Conservation (phyloP, 2,113 vertebrate species). For the Pao palembangensis region DNA sequence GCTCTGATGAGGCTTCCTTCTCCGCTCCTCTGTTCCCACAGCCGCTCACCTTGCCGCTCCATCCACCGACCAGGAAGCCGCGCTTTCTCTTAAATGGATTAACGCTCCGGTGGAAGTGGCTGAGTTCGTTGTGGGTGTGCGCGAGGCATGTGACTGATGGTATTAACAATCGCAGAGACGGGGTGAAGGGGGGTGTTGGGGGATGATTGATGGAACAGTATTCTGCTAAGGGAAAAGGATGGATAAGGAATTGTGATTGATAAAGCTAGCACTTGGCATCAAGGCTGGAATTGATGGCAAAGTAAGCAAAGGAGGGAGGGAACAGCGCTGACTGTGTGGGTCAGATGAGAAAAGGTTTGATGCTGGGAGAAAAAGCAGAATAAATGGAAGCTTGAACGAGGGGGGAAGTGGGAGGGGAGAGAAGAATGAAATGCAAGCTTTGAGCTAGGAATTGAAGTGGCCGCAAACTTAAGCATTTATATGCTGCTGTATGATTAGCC, state of each 20-base stretch:
- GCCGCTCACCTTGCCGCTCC: constrained; percentile 35
- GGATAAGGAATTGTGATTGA: constrained; percentile 56
- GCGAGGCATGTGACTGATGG: constrained; percentile 67
- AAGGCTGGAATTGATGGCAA: constrained; percentile 44
- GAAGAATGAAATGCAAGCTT: constrained; percentile 1
- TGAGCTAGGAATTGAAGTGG: constrained; percentile 19
- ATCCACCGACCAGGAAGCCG: constrained; percentile 33
- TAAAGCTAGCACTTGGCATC: constrained; percentile 56
- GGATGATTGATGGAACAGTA: constrained; percentile 62
- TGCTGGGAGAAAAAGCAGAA: background rate
- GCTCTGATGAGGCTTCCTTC: constrained; percentile 23
- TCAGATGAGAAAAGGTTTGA: constrained; percentile 38
- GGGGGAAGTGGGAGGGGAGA: background rate
- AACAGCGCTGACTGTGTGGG: constrained; percentile 23
- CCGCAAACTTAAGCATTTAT: constrained; percentile 26
- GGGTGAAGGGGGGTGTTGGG: constrained; percentile 57
- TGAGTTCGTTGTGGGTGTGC: constrained; percentile 31
- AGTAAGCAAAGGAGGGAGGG: constrained; percentile 33
- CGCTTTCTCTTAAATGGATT: constrained; percentile 63
- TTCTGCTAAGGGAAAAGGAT: constrained; percentile 45
- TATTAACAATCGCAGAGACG: constrained; percentile 61
- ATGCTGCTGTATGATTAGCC: constrained; percentile 42
- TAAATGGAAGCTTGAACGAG: no score
- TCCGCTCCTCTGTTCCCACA: constrained; percentile 2
- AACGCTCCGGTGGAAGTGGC: constrained; percentile 57